A percentile compares a stretch with the other conserved stretches of the same genome.
These are phyloP conservation scores for Polyergus mexicanus DNA, from an alignment of 1,140 invertebrate genomes.

Conservation along the genomic window DNA sequence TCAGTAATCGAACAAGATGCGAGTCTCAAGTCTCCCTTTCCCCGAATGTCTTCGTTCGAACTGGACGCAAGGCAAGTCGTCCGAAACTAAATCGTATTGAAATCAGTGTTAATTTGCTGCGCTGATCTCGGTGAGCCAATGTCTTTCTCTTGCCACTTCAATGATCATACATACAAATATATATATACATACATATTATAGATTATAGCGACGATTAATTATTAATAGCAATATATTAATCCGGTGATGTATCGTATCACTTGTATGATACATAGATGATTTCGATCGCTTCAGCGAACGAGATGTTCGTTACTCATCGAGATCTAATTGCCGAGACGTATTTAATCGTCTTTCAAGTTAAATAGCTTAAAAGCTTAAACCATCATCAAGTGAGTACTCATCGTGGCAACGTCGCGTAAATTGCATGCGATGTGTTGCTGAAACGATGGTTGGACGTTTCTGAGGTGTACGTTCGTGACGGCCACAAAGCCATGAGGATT, in stretches of 20 bases:
- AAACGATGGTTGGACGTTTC: slow-evolving; percentile 77
- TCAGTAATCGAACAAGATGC: slow-evolving; percentile 31
- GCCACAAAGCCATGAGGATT: slow-evolving; percentile 72
- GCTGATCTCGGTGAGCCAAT: slow-evolving; percentile 64
- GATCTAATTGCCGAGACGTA: slow-evolving; percentile 30
- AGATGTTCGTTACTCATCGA: slow-evolving; percentile 60
- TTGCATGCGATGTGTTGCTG: slow-evolving; percentile 79
- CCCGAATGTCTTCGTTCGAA: slow-evolving; percentile 71
- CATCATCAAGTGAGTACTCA: slow-evolving; percentile 67
- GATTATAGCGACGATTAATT: neutral
- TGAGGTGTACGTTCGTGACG: slow-evolving; percentile 79
- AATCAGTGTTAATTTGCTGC: slow-evolving; percentile 21
- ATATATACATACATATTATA: slow-evolving; percentile 8
- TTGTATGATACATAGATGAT: slow-evolving; percentile 28
- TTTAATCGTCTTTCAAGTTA: slow-evolving; percentile 27
- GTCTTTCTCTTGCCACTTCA: slow-evolving; percentile 10
- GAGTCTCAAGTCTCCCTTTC: slow-evolving; percentile 54
- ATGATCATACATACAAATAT: neutral
- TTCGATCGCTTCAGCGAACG: slow-evolving; percentile 46
- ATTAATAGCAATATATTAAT: neutral
- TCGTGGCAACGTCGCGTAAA: slow-evolving; percentile 79
- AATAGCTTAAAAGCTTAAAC: slow-evolving; percentile 17
- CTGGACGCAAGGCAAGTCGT: slow-evolving; percentile 77
- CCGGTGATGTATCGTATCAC: neutral
- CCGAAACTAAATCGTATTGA: slow-evolving; percentile 47